Conservation (phyloP, 1,140 invertebrate species). For the Reticulitermes speratus region DNA sequence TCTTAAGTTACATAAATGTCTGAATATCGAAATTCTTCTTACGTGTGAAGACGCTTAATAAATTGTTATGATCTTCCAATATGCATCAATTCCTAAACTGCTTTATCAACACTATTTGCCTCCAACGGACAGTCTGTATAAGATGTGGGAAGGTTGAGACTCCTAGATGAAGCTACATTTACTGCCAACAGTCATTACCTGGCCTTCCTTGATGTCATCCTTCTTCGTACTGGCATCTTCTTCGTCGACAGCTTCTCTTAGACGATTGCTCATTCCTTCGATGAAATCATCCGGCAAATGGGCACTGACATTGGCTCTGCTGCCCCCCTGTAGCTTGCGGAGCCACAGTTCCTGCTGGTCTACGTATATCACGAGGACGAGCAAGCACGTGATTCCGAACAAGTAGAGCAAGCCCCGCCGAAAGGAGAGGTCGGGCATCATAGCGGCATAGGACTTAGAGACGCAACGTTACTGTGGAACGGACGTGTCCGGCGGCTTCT, state of each 20-base stretch:
- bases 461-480: background rate
- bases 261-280: background rate
- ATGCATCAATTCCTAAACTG: too few species aligned
- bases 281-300: background rate
- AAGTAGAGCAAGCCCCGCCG: slow-evolving; percentile 53
- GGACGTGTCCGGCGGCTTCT: background rate
- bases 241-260: background rate
- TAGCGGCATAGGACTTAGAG: background rate
- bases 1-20: too few species aligned
- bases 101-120: too few species aligned
- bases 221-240: background rate
- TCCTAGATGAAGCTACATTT: background rate
- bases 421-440: slow-evolving; percentile 49
- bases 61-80: too few species aligned
- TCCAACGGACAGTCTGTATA: too few species aligned
- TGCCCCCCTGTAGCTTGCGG: slow-evolving; percentile 31
- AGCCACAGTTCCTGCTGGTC: slow-evolving; percentile 44
- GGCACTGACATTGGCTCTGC: background rate
- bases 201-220: background rate
- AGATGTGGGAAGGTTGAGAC: too few species aligned
- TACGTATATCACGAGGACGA: slow-evolving; percentile 50
- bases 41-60: too few species aligned
- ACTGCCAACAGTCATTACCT: background rate
- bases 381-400: slow-evolving; percentile 47
- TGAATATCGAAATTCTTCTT: too few species aligned